These are phyloP conservation scores for Plecturocebus donacophilus DNA, from an alignment of 2,113 vertebrate species.

Conservation along the genomic window DNA sequence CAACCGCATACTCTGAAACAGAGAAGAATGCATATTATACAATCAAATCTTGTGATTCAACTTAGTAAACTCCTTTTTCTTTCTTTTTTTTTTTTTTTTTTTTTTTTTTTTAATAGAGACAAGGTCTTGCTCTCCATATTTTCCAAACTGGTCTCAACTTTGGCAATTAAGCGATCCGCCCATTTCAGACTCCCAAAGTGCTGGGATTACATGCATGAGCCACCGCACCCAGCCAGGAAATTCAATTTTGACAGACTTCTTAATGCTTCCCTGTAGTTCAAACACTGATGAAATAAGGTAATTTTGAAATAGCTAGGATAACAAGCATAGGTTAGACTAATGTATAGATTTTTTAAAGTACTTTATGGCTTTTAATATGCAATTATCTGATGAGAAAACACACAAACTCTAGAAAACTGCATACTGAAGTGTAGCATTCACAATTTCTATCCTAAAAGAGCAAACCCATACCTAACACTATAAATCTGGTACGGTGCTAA, in stretches of 20 bases:
- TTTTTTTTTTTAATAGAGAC: too few species aligned
- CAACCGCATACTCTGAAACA: conserved; percentile 95
- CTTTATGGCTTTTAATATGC: neutral
- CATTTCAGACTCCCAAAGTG: too few species aligned
- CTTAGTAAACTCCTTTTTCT: too few species aligned
- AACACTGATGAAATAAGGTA: neutral
- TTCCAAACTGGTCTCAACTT: too few species aligned
- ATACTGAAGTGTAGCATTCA: neutral
- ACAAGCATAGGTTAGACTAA: neutral
- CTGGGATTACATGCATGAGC: too few species aligned
- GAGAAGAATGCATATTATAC: conserved; percentile 28
- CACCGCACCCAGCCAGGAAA: neutral
- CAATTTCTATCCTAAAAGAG: neutral
- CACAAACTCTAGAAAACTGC: neutral
- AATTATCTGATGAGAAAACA: neutral
- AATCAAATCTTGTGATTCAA: neutral
- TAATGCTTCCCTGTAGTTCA: neutral
- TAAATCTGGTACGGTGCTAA: neutral
- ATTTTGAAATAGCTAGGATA: neutral
- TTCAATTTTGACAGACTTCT: neutral
- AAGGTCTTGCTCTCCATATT: too few species aligned
- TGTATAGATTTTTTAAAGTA: neutral
- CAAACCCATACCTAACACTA: neutral
- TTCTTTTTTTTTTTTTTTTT: too few species aligned
- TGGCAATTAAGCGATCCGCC: too few species aligned